A percentile compares a stretch with the other conserved stretches of the same genome.
Conservation (phyloP, 53 echinoderm and acorn worm genomes). For the Stichopus horrens region DNA sequence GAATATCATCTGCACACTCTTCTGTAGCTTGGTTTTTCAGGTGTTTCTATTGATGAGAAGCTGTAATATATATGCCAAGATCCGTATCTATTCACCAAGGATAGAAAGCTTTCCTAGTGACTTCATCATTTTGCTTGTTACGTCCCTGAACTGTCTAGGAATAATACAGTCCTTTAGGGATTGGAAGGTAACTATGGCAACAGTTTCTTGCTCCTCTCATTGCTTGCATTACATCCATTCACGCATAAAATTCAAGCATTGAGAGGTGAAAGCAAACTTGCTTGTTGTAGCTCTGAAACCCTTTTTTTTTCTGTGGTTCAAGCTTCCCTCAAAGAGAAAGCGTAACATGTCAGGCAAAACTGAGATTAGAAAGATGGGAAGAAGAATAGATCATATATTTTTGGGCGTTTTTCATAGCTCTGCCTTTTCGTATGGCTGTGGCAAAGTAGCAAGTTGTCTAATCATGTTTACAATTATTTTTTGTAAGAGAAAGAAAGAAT, state of each 20-base stretch:
- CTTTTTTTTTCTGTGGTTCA: background rate
- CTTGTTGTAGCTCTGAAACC: background rate
- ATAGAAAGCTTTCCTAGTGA: constrained; percentile 17
- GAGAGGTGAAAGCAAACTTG: constrained; percentile 19
- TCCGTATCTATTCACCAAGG: constrained; percentile 17
- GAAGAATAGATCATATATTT: background rate
- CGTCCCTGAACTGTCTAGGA: constrained; percentile 31
- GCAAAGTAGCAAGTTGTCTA: too few relatives aligned
- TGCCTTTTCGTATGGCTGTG: too few relatives aligned
- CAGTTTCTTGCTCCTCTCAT: constrained; percentile 28
- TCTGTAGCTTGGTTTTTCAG: background rate
- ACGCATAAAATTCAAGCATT: constrained; percentile 40
- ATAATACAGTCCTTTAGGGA: constrained; percentile 37
- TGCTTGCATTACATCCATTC: constrained; percentile 37
- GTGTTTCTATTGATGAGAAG: background rate
- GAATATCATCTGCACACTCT: background rate
- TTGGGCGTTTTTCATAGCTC: background rate
- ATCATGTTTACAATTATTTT: too few relatives aligned
- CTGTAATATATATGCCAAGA: constrained; percentile 9
- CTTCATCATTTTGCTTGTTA: constrained; percentile 3
- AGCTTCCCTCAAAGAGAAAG: background rate
- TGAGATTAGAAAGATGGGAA: background rate
- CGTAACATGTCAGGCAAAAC: background rate
- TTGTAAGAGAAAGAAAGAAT: too few relatives aligned
- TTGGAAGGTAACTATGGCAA: constrained; percentile 16